A percentile compares a stretch with the other conserved stretches of the same genome.
Conservation (phyloP, 2,113 vertebrate species). For the Litocranius walleri region DNA sequence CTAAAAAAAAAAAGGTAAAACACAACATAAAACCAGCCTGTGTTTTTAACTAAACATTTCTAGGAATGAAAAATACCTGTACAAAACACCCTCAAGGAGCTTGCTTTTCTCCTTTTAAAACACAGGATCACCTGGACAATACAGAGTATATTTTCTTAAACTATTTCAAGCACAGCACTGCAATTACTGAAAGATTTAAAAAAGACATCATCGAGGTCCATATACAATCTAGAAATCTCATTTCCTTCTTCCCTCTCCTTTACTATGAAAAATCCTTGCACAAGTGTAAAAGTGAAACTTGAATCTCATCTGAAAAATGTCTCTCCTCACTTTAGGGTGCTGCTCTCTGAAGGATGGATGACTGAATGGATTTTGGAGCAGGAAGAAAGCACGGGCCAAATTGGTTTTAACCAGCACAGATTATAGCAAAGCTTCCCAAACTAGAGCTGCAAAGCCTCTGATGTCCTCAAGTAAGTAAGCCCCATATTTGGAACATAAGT, state of each 20-base stretch:
- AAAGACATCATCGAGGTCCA: neutral
- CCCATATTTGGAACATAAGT: neutral
- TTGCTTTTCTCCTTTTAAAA: neutral
- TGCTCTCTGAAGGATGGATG: constrained; percentile 63
- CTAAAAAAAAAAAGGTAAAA: neutral
- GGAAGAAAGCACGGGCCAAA: neutral
- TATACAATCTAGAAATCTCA: constrained; percentile 10
- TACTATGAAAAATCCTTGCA: constrained; percentile 35
- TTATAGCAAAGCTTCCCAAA: neutral
- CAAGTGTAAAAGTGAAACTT: constrained; percentile 56
- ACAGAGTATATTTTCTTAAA: neutral
- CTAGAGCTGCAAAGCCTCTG: neutral
- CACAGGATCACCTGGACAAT: neutral
- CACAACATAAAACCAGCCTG: neutral
- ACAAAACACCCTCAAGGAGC: neutral
- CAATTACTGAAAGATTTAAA: neutral
- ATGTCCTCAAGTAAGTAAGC: neutral
- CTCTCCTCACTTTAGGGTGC: constrained; percentile 47
- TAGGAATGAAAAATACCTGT: constrained; percentile 33
- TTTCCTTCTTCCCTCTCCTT: constrained; percentile 25
- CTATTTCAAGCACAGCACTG: neutral
- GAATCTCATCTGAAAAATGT: constrained; percentile 71
- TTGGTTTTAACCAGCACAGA: constrained; percentile 2
- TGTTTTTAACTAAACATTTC: constrained; percentile 31
- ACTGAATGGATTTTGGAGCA: constrained; percentile 46